Evolutionary conservation across 2,888 invertebrate genomes (phyloP).

Genomic region (Sphaerophoria taeniata): DNA sequence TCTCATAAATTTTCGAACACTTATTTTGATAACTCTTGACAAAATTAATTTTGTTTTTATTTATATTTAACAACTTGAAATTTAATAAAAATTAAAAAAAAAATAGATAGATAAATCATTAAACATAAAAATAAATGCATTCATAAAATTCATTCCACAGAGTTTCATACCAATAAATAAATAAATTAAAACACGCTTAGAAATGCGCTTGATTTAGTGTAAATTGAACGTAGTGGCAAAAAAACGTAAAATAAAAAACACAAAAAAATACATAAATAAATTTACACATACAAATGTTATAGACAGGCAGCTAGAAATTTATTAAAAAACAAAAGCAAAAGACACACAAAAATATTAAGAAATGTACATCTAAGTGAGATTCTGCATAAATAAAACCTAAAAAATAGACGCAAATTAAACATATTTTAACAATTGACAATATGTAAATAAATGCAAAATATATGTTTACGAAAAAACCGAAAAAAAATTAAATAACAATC

Average conservation of each 20-base stretch:
- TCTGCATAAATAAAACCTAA: conserved; percentile 37
- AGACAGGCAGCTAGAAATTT: conserved; percentile 58
- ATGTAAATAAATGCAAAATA: conserved; percentile 69
- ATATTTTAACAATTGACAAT: conserved; percentile 73
- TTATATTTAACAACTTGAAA: too few relatives aligned
- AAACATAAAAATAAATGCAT: conserved; percentile 4
- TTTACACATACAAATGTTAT: conserved; percentile 37
- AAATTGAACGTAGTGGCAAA: conserved; percentile 66
- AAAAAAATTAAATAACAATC: conserved; percentile 47
- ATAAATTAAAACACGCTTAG: conserved; percentile 64
- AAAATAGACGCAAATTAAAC: conserved; percentile 26
- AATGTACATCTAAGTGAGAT: conserved; percentile 41
- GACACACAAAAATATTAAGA: conserved; percentile 40
- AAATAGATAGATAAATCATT: conserved; percentile 22
- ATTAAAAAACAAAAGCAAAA: conserved; percentile 26
- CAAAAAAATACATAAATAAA: conserved; percentile 50
- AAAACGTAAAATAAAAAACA: conserved; percentile 42
- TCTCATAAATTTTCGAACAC: too few relatives aligned
- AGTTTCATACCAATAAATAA: conserved; percentile 59
- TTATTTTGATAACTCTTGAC: too few relatives aligned
- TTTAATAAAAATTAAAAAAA: conserved; percentile 12
- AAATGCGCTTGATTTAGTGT: conserved; percentile 71
- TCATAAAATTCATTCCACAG: conserved; percentile 49
- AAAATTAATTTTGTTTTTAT: too few relatives aligned
- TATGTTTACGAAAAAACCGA: conserved; percentile 56